phyloP scores from a whole-genome alignment of 2,113 vertebrate genomes.

The Pholis gunnellus region DNA sequence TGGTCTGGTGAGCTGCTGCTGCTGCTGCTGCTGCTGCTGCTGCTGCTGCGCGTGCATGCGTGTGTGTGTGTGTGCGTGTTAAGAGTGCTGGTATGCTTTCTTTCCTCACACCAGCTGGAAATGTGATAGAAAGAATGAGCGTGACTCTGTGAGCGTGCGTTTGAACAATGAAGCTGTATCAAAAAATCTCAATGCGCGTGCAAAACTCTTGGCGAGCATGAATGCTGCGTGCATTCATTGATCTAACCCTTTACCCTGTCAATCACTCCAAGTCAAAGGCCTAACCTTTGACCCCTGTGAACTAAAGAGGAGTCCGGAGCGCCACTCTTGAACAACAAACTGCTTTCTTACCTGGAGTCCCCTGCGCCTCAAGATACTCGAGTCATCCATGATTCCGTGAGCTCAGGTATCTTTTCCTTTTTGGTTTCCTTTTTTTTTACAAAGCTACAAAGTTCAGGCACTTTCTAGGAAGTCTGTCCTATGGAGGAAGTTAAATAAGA shows the following conservation, averaged over 20 bases:
- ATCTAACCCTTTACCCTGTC: neutral
- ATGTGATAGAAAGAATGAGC: neutral
- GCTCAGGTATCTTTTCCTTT: neutral
- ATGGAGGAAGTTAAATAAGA: conserved; percentile 21
- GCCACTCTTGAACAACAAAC: neutral
- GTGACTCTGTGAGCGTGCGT: neutral
- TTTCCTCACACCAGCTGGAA: neutral
- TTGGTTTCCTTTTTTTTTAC: conserved; percentile 3
- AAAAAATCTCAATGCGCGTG: neutral
- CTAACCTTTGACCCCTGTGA: conserved; percentile 34
- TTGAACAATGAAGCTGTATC: neutral
- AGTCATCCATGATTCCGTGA: conserved; percentile 81
- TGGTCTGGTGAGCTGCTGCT: neutral
- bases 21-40: too few relatives aligned
- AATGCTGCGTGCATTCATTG: neutral
- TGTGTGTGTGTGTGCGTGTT: neutral
- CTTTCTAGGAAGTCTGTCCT: conserved; percentile 26
- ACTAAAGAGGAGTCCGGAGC: neutral
- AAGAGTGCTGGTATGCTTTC: neutral
- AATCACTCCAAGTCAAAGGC: rapidly evolving
- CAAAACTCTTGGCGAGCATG: neutral
- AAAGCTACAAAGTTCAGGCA: conserved; percentile 47
- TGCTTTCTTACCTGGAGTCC: conserved; percentile 82
- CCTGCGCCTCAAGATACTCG: conserved; percentile 83
- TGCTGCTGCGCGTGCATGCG: too few relatives aligned